These are phyloP conservation scores for Xenopus petersii DNA, from an alignment of 2,797 vertebrate genomes.

Conservation along the genomic window DNA sequence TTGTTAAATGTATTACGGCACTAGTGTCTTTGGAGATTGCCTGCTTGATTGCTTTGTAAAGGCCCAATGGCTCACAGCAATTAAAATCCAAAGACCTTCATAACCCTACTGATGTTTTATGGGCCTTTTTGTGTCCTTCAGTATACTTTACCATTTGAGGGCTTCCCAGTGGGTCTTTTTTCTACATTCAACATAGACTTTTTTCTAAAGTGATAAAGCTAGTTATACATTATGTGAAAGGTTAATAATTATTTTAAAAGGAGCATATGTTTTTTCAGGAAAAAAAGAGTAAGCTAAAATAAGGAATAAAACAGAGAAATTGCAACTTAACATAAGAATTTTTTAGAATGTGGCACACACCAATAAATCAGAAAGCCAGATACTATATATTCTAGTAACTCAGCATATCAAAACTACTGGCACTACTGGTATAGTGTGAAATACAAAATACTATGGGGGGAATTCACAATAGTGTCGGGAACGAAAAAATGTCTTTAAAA, in stretches of 20 bases:
- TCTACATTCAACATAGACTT: conserved; percentile 68
- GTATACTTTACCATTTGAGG: conserved; percentile 79
- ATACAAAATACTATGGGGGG: too few relatives aligned
- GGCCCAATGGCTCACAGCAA: conserved; percentile 98
- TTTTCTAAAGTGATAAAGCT: conserved; percentile 73
- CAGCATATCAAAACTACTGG: too few relatives aligned
- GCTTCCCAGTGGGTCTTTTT: conserved; percentile 72
- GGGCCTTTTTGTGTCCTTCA: conserved; percentile 82
- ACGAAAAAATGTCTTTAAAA: too few relatives aligned
- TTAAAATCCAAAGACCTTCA: conserved; percentile 94
- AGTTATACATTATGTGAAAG: conserved; percentile 75
- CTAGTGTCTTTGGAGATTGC: conserved; percentile 92
- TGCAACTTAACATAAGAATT: too few relatives aligned
- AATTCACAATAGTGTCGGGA: too few relatives aligned
- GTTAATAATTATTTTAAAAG: conserved; percentile 84
- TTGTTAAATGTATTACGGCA: conserved; percentile 96
- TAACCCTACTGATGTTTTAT: conserved; percentile 87
- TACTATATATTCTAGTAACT: too few relatives aligned
- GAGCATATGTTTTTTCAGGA: conserved; percentile 76
- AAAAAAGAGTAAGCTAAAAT: conserved; percentile 57
- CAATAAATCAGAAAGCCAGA: too few relatives aligned
- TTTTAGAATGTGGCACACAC: too few relatives aligned
- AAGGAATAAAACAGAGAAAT: too few relatives aligned
- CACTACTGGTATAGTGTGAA: too few relatives aligned
- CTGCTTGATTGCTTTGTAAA: conserved; percentile 96